Conservation (phyloP, 2,797 vertebrate genomes). For the Smutsia temminckii region DNA sequence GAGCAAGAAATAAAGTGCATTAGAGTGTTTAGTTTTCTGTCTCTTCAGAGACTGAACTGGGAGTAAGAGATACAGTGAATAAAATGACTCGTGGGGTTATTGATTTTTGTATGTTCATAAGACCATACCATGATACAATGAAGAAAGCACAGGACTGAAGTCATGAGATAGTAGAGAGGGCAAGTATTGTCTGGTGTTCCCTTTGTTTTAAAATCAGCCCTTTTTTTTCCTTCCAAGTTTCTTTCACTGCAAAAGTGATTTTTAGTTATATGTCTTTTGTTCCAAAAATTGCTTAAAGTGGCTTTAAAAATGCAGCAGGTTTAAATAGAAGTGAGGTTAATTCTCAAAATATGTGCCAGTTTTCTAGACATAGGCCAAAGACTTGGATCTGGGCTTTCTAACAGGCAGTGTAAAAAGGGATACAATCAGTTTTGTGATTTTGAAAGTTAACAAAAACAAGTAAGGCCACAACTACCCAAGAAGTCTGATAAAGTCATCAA, state of each 20-base stretch:
- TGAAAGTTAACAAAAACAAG: slow-evolving; percentile 44
- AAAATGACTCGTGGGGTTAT: neutral
- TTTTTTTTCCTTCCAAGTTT: neutral
- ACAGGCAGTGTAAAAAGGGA: neutral
- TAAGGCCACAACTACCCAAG: neutral
- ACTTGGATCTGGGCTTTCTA: neutral
- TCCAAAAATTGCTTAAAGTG: slow-evolving; percentile 26
- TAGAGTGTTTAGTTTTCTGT: neutral
- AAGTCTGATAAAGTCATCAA: slow-evolving; percentile 49
- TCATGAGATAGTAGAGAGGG: neutral
- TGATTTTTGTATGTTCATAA: neutral
- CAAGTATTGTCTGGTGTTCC: neutral
- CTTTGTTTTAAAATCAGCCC: slow-evolving; percentile 36
- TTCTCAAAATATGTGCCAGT: neutral
- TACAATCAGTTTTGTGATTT: neutral
- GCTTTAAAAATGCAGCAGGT: neutral
- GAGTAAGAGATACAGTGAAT: neutral
- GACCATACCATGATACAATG: neutral
- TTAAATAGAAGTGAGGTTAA: slow-evolving; percentile 10
- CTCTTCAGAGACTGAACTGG: neutral
- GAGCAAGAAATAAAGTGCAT: neutral
- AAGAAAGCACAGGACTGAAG: neutral
- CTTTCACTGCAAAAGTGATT: slow-evolving; percentile 1
- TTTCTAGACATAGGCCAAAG: neutral
- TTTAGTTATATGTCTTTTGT: slow-evolving; percentile 44